Base-by-base conservation (phyloP, 2,888 invertebrate genomes). In the Cheilosia variabilis region DNA sequence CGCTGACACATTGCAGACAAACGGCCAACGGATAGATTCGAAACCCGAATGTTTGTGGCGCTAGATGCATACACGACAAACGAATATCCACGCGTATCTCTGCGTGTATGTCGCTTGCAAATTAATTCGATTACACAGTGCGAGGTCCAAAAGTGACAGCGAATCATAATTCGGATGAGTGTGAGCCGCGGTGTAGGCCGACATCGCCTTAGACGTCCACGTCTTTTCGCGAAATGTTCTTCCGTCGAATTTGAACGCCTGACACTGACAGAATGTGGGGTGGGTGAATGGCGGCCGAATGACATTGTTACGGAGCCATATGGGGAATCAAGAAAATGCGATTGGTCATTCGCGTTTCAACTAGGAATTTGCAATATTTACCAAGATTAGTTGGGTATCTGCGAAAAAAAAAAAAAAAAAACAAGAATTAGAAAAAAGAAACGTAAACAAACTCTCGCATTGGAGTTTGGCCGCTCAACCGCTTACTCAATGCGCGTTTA, bases 41-140 rank as follows among this genome's bases (percentile, higher is more conserved):
- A 84, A 65, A 83, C 47, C 50, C n/a, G 31, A 79, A 75, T 69
- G 68, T 41, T 62, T 63, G 78, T 83, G 68, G 58, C 19, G 19
- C 50, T 19, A 24, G 22, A 22, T 27, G 52, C 13, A 52, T 3
- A 52, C 22, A 6, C 24, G 9, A 19, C 17, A 47, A 47, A 7
- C 45, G 58, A 62, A 27, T 27, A 73, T 57, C 68, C 58, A 55
- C 19, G 55, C 55, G 55, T 78, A 55, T 47, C 77, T 27, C 15
- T 60, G 22, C 50, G 31, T 19, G 50, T 76, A 60, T 75, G 63
- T 65, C n/a, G 52, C 69, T 60, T 66, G 80, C 75, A 80, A 84
- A 84, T 84, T 84, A 84, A 84, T 84, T 84, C 84, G 80, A 84
- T 84, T 80, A 80, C 80, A 66, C 24, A 53, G 53, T 45, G 27